Evolutionary conservation across 2,113 vertebrate species (phyloP), one percentile per base, ranked within the genome.

Genomic region (Heterotis niloticus): DNA sequence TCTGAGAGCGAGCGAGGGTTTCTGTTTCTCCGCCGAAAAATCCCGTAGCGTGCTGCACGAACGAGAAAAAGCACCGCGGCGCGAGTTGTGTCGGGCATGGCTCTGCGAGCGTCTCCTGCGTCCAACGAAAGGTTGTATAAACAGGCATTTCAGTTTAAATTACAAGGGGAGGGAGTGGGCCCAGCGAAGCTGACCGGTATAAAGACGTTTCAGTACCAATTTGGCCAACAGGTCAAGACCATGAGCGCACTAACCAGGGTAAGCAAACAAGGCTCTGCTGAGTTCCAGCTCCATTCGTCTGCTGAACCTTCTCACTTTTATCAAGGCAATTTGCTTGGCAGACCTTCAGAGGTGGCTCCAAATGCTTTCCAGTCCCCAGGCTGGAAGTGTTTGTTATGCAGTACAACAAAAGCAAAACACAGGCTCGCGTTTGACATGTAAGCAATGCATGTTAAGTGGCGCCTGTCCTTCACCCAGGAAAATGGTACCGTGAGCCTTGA

Each of bases 131-230:
- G 89, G 86, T 87, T 90, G 89, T 90, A 86, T 86, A 90, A 91
- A 91, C 90, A 91, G 84, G 88, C 88, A 88, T 85, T 88, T 90
- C 86, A 76, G 84, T 84, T 88, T 90, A 88, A 90, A 88, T 88
- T 72, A 83, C 87, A 86, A 87, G 88, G 86, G 90, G 87, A 83
- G 77, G 81, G 88, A 85, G 87, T 86, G 85, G 79, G 84, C 82
- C 78, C 84, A 72, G 77, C 88, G 81, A 83, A 84, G 82, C 86
- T 79, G 7, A 83, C 80, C 79, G 85, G 86, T 86, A 88, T 88
- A 88, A 88, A 88, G 88, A 87, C 88, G 82, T 88, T 88, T 89
- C 86, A 84, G 87, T 85, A 86, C 84, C 88, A 87, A 92, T 90
- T 89, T 88, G 88, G 87, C 82, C 72, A 82, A 86, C 86, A 86